These are phyloP conservation scores for Sinocyclocheilus grahami DNA, from an alignment of 2,113 vertebrate genomes.

Conservation along the genomic window DNA sequence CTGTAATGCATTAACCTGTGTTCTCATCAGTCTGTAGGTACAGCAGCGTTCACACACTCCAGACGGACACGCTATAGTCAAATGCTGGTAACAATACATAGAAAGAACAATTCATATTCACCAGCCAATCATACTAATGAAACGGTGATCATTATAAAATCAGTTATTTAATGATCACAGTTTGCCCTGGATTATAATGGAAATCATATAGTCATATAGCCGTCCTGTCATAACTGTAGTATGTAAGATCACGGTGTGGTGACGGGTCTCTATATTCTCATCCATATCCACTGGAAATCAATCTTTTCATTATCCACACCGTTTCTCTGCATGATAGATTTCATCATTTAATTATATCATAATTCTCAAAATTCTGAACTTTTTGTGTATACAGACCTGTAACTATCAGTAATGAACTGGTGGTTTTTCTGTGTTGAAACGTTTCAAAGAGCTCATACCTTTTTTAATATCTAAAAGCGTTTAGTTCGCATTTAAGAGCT, in stretches of 20 bases:
- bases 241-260: no score
- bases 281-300: background rate
- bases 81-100: slow-evolving; percentile 62
- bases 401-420: background rate
- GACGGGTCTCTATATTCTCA: background rate
- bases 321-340: slow-evolving; percentile 10
- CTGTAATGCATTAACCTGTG: slow-evolving; percentile 44
- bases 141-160: slow-evolving; percentile 7
- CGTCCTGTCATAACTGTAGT: no score
- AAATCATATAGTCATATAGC: background rate
- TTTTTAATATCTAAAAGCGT: background rate
- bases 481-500: background rate
- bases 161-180: slow-evolving; percentile 2
- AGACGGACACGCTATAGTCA: slow-evolving; percentile 61
- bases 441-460: background rate
- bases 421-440: background rate
- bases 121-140: slow-evolving; percentile 59
- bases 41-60: slow-evolving; percentile 62
- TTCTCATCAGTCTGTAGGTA: slow-evolving; percentile 63
- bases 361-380: background rate
- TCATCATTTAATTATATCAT: background rate
- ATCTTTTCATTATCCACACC: background rate
- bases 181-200: background rate
- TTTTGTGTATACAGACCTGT: background rate
- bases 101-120: slow-evolving; percentile 47